These are phyloP conservation scores for Gymnosoma rotundatum DNA, from an alignment of 2,888 invertebrate species.

Conservation along the genomic window DNA sequence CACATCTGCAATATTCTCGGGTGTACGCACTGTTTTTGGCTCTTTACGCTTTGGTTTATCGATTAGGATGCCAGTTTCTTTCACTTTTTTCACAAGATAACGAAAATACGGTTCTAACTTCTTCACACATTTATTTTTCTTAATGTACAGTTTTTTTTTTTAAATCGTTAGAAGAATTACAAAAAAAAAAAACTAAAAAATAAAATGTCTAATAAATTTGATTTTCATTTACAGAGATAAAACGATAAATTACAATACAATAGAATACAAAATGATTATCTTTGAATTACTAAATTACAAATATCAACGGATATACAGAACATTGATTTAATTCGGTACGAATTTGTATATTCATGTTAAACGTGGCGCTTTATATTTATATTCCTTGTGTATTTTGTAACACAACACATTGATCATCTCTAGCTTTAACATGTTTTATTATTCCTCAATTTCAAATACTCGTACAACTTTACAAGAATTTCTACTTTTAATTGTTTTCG, in stretches of 20 bases:
- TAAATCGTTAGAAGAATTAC: no score
- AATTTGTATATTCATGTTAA: slow-evolving; percentile 30
- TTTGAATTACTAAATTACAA: slow-evolving; percentile 10
- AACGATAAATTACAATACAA: slow-evolving; percentile 21
- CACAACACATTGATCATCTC: slow-evolving; percentile 13
- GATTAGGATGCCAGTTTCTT: no score
- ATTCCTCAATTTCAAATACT: slow-evolving; percentile 40
- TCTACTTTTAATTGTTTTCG: slow-evolving; percentile 14
- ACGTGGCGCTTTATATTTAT: slow-evolving; percentile 45
- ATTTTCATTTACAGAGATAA: slow-evolving; percentile 5
- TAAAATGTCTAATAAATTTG: not conserved
- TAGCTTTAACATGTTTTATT: slow-evolving; percentile 38
- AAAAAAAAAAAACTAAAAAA: no score
- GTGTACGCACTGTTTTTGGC: no score
- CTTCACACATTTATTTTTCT: no score
- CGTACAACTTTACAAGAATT: slow-evolving; percentile 55
- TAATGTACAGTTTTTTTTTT: no score
- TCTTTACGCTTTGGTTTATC: no score
- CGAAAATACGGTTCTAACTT: no score
- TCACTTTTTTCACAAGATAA: no score
- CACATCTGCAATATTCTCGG: no score
- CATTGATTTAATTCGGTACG: slow-evolving; percentile 68
- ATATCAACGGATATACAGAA: slow-evolving; percentile 71
- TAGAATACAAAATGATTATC: slow-evolving; percentile 40
- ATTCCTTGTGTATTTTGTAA: slow-evolving; percentile 13